Conservation (phyloP, 2,113 vertebrate genomes). For the Ondatra zibethicus region DNA sequence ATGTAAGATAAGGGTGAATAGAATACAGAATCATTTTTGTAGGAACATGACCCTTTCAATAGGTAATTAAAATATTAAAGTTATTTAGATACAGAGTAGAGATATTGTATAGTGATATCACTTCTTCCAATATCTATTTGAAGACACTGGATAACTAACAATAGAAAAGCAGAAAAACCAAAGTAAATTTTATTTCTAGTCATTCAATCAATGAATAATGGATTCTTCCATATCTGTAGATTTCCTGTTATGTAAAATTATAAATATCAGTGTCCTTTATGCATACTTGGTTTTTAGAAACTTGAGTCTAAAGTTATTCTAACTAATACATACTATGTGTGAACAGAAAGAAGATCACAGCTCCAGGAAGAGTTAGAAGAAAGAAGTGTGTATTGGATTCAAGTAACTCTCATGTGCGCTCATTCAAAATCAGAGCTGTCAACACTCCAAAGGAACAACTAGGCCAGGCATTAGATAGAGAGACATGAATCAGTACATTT, state of each 20-base stretch:
- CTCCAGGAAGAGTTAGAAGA: not conserved
- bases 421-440: not conserved
- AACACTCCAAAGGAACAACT: not conserved
- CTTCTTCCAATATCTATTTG: slow-evolving; percentile 41
- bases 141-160: not conserved
- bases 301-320: slow-evolving; percentile 14
- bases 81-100: not conserved
- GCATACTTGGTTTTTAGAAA: slow-evolving; percentile 37
- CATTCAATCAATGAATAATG: slow-evolving; percentile 50
- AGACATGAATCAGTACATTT: not conserved
- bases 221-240: slow-evolving; percentile 66
- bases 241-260: slow-evolving; percentile 63
- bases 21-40: not conserved
- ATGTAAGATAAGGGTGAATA: not conserved
- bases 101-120: not conserved
- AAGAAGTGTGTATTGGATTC: not conserved
- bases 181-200: slow-evolving; percentile 65
- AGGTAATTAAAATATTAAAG: not conserved
- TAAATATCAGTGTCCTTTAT: slow-evolving; percentile 52
- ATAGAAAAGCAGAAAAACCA: slow-evolving; percentile 4
- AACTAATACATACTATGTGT: not conserved
- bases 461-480: not conserved
- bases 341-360: not conserved
- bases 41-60: not conserved
- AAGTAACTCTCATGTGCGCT: not conserved